A percentile compares a stretch with the other conserved stretches of the same genome.
Evolutionary conservation across 2,797 vertebrate genomes (phyloP).

Genomic region (Tauraco hartlaubi): DNA sequence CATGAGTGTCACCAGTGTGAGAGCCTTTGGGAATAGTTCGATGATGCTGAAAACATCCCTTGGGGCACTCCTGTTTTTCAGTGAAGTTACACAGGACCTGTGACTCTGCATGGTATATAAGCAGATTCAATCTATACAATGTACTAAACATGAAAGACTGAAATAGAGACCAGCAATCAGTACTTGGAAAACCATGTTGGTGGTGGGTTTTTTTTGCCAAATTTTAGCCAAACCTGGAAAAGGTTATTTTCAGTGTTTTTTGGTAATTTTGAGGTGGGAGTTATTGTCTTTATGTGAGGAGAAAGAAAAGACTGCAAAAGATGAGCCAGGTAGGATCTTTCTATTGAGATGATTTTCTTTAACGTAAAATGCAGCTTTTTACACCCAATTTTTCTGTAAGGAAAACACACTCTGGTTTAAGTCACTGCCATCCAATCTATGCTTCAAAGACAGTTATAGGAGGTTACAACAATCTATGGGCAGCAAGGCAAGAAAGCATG

Average conservation of each 20-base stretch:
- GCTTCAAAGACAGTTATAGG: neutral
- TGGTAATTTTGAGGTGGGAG: neutral
- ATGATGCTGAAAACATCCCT: neutral
- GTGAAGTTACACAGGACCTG: neutral
- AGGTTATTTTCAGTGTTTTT: neutral
- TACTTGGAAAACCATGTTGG: neutral
- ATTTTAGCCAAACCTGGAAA: neutral
- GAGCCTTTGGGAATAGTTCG: neutral
- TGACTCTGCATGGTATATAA: neutral
- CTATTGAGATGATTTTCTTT: neutral
- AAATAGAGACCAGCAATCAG: neutral
- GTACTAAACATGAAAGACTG: neutral
- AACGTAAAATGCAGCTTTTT: neutral
- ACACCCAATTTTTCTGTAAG: neutral
- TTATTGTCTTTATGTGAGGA: neutral
- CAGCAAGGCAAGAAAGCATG: neutral
- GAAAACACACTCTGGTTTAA: neutral
- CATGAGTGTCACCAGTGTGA: neutral
- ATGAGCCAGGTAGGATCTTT: neutral
- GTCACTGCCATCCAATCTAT: neutral
- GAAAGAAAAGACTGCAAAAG: neutral
- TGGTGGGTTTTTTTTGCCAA: accelerated
- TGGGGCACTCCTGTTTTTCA: neutral
- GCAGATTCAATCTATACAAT: neutral
- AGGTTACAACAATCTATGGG: neutral